A percentile compares a stretch with the other conserved stretches of the same genome.
Evolutionary conservation across 2,888 invertebrate species (phyloP).

Genomic region (Scaptodrosophila latifasciaeformis): DNA sequence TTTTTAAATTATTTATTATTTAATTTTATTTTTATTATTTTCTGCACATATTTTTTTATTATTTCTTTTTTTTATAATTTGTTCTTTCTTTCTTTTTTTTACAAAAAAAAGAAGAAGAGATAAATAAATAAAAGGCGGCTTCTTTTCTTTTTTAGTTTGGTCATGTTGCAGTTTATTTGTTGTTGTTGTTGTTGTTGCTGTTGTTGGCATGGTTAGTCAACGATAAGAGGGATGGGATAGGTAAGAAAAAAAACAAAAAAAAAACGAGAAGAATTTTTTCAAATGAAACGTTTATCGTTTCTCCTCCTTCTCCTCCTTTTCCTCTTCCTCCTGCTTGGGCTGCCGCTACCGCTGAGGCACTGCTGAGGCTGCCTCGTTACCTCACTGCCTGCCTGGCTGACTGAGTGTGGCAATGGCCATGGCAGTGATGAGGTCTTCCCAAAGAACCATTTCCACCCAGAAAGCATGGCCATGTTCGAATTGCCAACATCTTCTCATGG

Average conservation of each 20-base stretch:
- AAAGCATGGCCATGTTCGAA: not conserved
- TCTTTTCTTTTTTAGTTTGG: conserved; percentile 46
- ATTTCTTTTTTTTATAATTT: too few species aligned
- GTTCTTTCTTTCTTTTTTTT: too few species aligned
- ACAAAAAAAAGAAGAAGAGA: too few species aligned
- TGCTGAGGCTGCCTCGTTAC: not conserved
- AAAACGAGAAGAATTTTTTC: conserved; percentile 48
- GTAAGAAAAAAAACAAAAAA: too few species aligned
- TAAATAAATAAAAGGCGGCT: conserved; percentile 18
- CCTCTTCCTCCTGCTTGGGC: conserved; percentile 2
- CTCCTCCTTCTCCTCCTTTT: conserved; percentile 18
- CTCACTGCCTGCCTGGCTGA: not conserved
- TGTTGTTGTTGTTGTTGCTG: conserved; percentile 1
- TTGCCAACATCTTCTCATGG: conserved; percentile 46
- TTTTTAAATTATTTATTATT: too few species aligned
- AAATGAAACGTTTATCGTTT: conserved; percentile 47
- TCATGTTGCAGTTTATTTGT: too few species aligned
- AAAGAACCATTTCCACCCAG: not conserved
- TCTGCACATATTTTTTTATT: too few species aligned
- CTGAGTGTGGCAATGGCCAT: too few species aligned
- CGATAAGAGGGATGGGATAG: conserved; percentile 58
- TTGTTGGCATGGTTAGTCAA: conserved; percentile 23
- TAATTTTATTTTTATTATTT: too few species aligned
- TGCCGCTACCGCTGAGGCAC: conserved; percentile 10
- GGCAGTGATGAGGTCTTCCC: too few species aligned